Conservation (phyloP, 2,888 invertebrate genomes). For the Achlya flavicornis region DNA sequence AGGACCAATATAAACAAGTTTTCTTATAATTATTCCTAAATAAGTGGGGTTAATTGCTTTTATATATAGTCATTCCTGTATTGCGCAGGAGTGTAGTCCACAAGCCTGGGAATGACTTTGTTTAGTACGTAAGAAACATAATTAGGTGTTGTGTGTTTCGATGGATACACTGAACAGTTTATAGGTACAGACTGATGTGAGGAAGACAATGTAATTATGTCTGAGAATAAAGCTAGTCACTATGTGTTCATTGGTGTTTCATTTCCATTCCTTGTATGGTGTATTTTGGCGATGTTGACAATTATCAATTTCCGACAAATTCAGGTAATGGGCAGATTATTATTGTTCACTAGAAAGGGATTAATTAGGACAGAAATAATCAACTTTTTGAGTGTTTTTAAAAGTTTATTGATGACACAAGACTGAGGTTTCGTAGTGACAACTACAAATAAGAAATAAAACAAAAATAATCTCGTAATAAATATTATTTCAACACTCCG, state of each 20-base stretch:
- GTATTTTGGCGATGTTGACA: no score
- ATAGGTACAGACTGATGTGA: constrained; percentile 41
- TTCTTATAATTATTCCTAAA: no score
- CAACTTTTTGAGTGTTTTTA: background rate
- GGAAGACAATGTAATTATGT: constrained; percentile 54
- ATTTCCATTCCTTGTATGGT: background rate
- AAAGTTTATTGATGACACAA: constrained; percentile 4
- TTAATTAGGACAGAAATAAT: no score
- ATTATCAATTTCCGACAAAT: no score
- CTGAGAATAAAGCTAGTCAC: constrained; percentile 81
- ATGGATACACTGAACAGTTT: constrained; percentile 44
- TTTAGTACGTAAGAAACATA: constrained; percentile 48
- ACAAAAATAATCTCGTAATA: constrained; percentile 66
- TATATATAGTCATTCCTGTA: no score
- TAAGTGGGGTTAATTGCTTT: no score
- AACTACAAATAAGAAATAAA: constrained; percentile 38
- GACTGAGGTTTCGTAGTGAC: background rate
- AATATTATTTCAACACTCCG: constrained; percentile 80
- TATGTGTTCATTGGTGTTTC: constrained; percentile 63
- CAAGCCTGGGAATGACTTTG: constrained; percentile 34
- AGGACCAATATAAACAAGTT: no score
- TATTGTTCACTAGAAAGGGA: no score
- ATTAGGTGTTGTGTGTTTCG: constrained; percentile 57
- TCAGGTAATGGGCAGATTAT: no score
- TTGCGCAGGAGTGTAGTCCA: constrained; percentile 49